Conservation (phyloP, 2,797 vertebrate genomes). For the Lacerta agilis region DNA sequence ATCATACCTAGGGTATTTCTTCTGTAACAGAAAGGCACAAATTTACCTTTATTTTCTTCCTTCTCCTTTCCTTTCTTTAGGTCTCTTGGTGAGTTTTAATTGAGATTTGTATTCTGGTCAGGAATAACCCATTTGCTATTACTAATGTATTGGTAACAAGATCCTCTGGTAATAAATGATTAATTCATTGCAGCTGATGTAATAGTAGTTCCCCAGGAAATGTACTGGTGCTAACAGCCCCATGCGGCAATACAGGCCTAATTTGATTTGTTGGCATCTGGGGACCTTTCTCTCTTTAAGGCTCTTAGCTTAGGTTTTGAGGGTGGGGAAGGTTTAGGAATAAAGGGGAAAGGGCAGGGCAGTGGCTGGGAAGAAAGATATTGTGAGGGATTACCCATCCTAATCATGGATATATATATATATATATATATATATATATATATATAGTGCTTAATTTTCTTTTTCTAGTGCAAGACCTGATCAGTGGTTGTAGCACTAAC, state of each 20-base stretch:
- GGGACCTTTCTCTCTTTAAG: too few species aligned
- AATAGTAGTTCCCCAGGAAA: background rate
- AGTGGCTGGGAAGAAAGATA: too few species aligned
- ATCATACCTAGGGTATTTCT: background rate
- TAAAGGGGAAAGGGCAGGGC: too few species aligned
- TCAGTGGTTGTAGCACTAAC: background rate
- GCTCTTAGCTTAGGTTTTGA: too few species aligned
- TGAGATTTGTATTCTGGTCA: background rate
- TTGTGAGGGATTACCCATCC: too few species aligned
- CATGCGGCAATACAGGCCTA: background rate
- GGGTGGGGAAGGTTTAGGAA: too few species aligned
- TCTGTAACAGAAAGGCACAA: background rate
- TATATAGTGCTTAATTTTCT: background rate
- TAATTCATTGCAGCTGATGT: slow-evolving; percentile 9
- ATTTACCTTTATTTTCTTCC: background rate
- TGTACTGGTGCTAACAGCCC: background rate
- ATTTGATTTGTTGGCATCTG: background rate
- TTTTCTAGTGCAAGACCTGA: background rate
- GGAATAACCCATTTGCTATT: background rate
- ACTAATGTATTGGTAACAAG: background rate
- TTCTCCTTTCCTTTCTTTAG: background rate
- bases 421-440: background rate
- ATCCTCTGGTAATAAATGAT: background rate
- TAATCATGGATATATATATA: background rate
- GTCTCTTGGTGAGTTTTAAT: background rate